Base-by-base conservation (phyloP, 2,888 invertebrate genomes). In the Priocnemis perturbator region DNA sequence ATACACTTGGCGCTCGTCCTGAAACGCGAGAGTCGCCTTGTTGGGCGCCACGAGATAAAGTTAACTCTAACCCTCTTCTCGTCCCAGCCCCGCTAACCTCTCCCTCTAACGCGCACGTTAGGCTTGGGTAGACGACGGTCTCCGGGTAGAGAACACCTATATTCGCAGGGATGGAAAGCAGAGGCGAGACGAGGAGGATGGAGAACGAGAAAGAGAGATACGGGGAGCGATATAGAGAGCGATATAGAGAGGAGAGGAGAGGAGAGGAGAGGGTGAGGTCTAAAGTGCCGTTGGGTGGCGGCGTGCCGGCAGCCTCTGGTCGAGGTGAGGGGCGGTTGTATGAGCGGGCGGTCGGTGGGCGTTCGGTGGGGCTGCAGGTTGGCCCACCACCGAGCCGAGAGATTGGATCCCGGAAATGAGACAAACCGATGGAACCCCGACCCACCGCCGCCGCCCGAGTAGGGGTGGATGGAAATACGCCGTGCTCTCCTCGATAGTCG, bases 371-470 rank as follows among this genome's bases (percentile, higher is more conserved):
- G 73, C 71, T 76, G 81, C 67, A 67, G 67, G 73, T 78, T 79
- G 80, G 78, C 78, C 76, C 78, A 79, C 74, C 79, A 81, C 67
- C 78, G 79, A 83, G 83, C 80, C 83, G 81, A 82, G 82, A 87
- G 85, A 86, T 87, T 87, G 86, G 86, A 87, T 87, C 81, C 86
- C 83, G 86, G 87, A 88, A 88, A 88, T 87, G 87, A 86, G 87
- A 87, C 85, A 85, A 86, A 87, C 85, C 85, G 84, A 85, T 83
- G 85, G 83, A 82, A 79, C 75, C 77, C 72, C 81, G 81, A 83
- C 80, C 74, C 77, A 78, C 69, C 66, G 67, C 74, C 77, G 77
- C 69, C 66, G 67, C 71, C 59, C 58, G 58, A 23, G 30, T 50
- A 52, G 66, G 65, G 67, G 47, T 74, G 81, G 81, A 78, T 84